Evolutionary conservation across 2,888 invertebrate genomes (phyloP), one percentile per base, ranked within the genome.

Genomic region (Parnassius mnemosyne): DNA sequence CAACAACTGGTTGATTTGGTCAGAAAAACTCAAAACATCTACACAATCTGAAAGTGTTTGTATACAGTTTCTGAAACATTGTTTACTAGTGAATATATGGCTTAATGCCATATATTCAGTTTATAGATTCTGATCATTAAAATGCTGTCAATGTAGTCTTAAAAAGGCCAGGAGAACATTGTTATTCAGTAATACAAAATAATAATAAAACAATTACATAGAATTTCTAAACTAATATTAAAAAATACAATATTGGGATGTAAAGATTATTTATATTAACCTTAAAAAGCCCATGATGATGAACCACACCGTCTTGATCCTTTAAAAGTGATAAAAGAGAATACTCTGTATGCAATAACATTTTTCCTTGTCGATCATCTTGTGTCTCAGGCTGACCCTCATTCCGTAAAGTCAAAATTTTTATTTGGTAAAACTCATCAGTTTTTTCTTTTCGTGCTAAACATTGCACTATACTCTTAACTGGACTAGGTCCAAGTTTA

Each of bases 281-380:
- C 92, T 95, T 95, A 78, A 94, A 96, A 66, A 96, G 88, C 46
- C 95, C 95, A 86, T 95, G 95, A 76, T 95, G 95, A 76, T 95
- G 95, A 63, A 95, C 93, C 11, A 96, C 94, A 20, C 96, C 95
- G 69, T 94, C 93, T 74, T 94, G 94, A 73, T 94, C 93, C 63
- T 94, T 93, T 41, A 96, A 84, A 60, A 95, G 79, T 5, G 95
- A 94, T 47, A 96, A 83, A 10, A 96, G 81, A 9, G 95, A 94
- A 81, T 94, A 95, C 78, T 96, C 96, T 0, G 95, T 95, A 72
- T 96, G 95, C 13, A 96, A 79, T 34, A 96, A 79, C 94, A 95
- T 95, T 84, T 95, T 96, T 2, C 96, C 96, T 81, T 96, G 95
- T 51, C 91, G 89, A 71, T 96, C 95, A 82, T 96, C 95, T 71